Evolutionary conservation across 2,888 invertebrate species (phyloP).

Genomic region (Erebia aethiops): DNA sequence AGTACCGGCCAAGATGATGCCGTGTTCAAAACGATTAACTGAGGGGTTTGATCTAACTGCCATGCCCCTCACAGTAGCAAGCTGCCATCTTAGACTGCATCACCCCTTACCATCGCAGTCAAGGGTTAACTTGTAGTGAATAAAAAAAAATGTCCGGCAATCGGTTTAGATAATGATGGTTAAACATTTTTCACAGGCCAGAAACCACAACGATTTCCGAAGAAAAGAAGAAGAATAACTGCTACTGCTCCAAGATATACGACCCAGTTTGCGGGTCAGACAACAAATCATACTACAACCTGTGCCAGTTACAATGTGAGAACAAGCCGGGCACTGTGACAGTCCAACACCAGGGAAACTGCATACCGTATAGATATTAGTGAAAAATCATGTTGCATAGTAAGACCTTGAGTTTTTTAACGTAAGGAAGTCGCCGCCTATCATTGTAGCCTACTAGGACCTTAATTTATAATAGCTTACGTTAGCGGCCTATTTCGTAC

Average conservation of each 20-base stretch:
- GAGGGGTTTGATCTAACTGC: too few species aligned
- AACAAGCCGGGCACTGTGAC: slow-evolving; percentile 33
- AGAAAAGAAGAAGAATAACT: slow-evolving; percentile 40
- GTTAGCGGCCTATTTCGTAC: too few species aligned
- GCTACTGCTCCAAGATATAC: slow-evolving; percentile 61
- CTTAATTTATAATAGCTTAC: too few species aligned
- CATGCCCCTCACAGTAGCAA: too few species aligned
- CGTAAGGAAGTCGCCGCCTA: not conserved
- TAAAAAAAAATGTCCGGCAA: too few species aligned
- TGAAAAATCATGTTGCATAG: not conserved
- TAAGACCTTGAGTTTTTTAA: not conserved
- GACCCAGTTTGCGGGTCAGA: slow-evolving; percentile 64
- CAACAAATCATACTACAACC: slow-evolving; percentile 59
- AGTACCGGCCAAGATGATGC: too few species aligned
- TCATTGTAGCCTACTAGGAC: too few species aligned
- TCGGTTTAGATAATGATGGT: too few species aligned
- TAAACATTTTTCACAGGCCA: not conserved
- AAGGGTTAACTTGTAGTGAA: too few species aligned
- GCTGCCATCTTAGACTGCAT: too few species aligned
- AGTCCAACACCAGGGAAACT: slow-evolving; percentile 59
- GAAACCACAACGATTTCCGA: not conserved
- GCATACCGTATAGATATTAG: slow-evolving; percentile 54
- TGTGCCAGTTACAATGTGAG: slow-evolving; percentile 60
- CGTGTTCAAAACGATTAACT: too few species aligned
- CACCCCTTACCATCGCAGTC: too few species aligned